Evolutionary conservation across 1,140 invertebrate genomes (phyloP), one percentile per base, ranked within the genome.

Genomic region (Holotrichia oblita): DNA sequence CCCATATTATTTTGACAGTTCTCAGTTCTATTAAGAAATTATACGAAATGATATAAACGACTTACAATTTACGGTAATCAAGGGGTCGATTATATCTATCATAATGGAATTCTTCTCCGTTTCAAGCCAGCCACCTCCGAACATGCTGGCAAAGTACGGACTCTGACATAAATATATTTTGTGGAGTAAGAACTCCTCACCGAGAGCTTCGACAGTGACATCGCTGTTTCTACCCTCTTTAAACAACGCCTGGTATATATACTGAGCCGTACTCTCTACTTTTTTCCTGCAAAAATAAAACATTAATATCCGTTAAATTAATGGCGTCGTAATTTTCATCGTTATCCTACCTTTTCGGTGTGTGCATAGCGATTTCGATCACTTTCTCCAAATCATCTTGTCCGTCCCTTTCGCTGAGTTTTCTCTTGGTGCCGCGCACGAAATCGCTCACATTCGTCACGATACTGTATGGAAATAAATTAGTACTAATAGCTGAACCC

Each of bases 81-180:
- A 92, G 27, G 93, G 91, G 89, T 96, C 94, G 2, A 91, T 88
- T 40, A 95, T 92, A 86, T 94, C 90, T 77, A 96, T 92, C 55
- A 87, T 88, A 59, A 96, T 91, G 73, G 90, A 87, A 77, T 90
- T 89, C 86, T 94, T 90, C 75, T 90, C 89, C 3, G 92, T 89
- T 86, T 96, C 95, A 83, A 90, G 90, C 95, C 95, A 96, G 10
- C 91, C 91, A 6, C 94, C 94, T 83, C 91, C 93, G 87, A 96
- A 96, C 94, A 96, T 96, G 84, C 93, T 94, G 12, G 90, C 89
- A 87, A 95, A 95, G 85, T 95, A 96, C 3, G 93, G 93, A 83
- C 93, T 95, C 90, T 96, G 93, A 82, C 91, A 92, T 48, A 95
- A 88, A 85, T 95, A 95, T 22, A 95, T 90, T 89, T 94, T 94